These are phyloP conservation scores for Chionoecetes opilio DNA, from an alignment of 1,140 invertebrate species.

Conservation along the genomic window DNA sequence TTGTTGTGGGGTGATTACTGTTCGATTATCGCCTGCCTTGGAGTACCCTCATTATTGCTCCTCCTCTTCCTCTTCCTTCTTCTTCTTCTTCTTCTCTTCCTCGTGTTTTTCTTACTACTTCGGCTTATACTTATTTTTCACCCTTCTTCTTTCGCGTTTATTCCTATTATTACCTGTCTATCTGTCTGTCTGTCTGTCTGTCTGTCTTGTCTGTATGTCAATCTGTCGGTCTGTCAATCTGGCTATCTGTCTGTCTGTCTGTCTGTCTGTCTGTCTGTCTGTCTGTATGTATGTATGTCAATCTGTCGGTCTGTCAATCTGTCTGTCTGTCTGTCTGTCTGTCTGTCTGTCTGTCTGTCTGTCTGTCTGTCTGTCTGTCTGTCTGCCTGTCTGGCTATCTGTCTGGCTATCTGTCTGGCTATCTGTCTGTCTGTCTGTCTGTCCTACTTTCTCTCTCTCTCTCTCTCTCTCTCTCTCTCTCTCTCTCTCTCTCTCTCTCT, in stretches of 20 bases:
- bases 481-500: not conserved
- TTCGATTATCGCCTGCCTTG: not conserved
- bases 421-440: not conserved
- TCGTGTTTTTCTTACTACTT: no score
- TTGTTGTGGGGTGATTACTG: not conserved
- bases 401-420: no score
- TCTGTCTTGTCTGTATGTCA: not conserved
- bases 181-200: no score
- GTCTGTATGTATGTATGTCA: not conserved
- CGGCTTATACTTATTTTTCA: no score
- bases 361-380: no score
- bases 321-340: not conserved
- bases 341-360: no score
- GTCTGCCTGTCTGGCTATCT: no score
- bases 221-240: not conserved
- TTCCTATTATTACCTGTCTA: no score
- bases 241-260: not conserved
- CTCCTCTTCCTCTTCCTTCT: not conserved
- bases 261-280: slow-evolving; percentile 10
- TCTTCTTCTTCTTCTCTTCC: no score
- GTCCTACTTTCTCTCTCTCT: not conserved
- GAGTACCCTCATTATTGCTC: not conserved
- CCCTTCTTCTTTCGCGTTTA: no score
- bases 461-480: slow-evolving; percentile 46
- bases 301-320: not conserved